These are phyloP conservation scores for Uropsilus gracilis DNA, from an alignment of 2,113 vertebrate genomes.

Conservation along the genomic window DNA sequence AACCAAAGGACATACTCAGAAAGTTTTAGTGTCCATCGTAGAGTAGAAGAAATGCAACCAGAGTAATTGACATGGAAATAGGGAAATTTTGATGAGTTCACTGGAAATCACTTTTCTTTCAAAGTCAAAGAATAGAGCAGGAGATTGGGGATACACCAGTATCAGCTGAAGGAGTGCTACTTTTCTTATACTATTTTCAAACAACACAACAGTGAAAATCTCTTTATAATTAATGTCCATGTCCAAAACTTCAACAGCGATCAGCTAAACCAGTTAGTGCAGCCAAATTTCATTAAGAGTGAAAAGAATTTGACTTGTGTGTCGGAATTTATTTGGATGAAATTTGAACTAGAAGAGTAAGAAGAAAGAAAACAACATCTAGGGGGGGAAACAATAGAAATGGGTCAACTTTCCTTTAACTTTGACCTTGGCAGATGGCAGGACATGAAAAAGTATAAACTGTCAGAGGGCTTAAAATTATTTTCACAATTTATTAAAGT, in stretches of 20 bases:
- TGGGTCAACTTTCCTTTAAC: not conserved
- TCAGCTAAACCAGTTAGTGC: not conserved
- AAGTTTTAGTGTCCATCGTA: not conserved
- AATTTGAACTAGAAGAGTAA: not conserved
- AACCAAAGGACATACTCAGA: not conserved
- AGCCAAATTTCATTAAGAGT: slow-evolving; percentile 7
- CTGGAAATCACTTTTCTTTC: not conserved
- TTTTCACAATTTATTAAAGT: not conserved
- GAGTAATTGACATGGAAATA: not conserved
- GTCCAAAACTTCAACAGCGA: not conserved
- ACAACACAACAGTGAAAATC: not conserved
- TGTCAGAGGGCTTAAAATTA: not conserved
- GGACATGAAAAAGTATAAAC: not conserved
- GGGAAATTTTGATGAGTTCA: not conserved
- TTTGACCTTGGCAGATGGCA: not conserved
- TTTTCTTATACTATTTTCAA: slow-evolving; percentile 12
- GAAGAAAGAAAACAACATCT: not conserved
- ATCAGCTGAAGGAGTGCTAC: not conserved
- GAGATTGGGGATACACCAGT: not conserved
- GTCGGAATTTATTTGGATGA: not conserved
- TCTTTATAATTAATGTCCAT: not conserved
- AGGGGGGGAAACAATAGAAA: not conserved
- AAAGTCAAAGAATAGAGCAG: not conserved
- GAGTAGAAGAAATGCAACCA: not conserved
- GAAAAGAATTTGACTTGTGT: not conserved